Conservation (phyloP, 1,140 invertebrate genomes). For the Drosophila rhopaloa region DNA sequence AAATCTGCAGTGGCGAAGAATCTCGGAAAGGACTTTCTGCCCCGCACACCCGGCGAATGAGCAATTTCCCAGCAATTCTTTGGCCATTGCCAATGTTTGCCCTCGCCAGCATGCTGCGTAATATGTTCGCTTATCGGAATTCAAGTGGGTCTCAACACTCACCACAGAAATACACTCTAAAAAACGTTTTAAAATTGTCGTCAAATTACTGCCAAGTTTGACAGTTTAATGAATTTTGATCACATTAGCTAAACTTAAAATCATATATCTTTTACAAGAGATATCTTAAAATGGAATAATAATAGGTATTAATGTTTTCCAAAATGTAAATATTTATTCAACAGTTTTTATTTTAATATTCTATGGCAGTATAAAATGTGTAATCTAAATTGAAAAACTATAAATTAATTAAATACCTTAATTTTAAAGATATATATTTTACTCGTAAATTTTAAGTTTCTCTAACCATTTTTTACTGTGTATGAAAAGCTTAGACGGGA, state of each 20-base stretch:
- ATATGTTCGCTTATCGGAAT: constrained; percentile 41
- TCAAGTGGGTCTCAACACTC: constrained; percentile 19
- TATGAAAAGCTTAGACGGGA: not conserved
- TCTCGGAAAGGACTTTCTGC: constrained; percentile 10
- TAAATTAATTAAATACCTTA: no score
- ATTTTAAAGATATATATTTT: not conserved
- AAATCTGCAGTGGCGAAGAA: constrained; percentile 38
- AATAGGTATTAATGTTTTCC: no score
- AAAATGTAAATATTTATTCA: no score
- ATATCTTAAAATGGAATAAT: no score
- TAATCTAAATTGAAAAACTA: no score
- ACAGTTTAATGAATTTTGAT: no score
- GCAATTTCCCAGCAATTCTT: constrained; percentile 47
- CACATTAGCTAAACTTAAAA: no score
- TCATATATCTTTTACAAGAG: no score
- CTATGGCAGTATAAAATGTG: no score
- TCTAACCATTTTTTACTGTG: not conserved
- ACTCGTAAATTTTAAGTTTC: not conserved
- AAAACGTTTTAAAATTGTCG: not conserved
- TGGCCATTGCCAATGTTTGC: constrained; percentile 35
- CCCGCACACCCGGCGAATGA: constrained; percentile 17
- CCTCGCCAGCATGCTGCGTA: constrained; percentile 36
- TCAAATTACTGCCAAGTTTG: not conserved
- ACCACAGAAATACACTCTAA: constrained; percentile 15
- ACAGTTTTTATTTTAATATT: no score